Percentiles rank a stretch among this genome's conserved stretches.
phyloP scores from a whole-genome alignment of 1,140 invertebrate species.

The Aphelenchoides avenae region DNA sequence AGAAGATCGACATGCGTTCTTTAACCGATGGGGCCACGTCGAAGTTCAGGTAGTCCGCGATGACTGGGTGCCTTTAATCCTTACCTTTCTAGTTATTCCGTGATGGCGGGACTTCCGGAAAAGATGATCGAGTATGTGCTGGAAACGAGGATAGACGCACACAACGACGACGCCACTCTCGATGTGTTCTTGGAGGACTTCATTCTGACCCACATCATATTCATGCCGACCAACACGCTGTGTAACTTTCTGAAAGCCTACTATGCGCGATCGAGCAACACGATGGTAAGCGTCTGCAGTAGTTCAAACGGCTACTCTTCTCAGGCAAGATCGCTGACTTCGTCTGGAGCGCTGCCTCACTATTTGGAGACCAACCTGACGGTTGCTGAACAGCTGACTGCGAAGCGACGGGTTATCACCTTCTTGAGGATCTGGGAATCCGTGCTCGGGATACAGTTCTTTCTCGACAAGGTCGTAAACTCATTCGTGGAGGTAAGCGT shows the following conservation, averaged over 20 bases:
- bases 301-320: not conserved
- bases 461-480: constrained; percentile 70
- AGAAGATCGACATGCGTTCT: constrained; percentile 56
- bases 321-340: constrained; percentile 2
- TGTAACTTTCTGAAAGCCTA: constrained; percentile 71
- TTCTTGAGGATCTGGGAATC: constrained; percentile 75
- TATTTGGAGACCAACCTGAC: no score
- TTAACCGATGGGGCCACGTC: not conserved
- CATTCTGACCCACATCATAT: constrained; percentile 78
- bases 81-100: constrained; percentile 70
- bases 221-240: constrained; percentile 74
- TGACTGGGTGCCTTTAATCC: constrained; percentile 2
- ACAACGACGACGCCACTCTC: constrained; percentile 55
- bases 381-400: constrained; percentile 71
- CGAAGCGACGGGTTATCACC: constrained; percentile 72
- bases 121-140: constrained; percentile 82
- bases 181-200: constrained; percentile 80
- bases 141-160: constrained; percentile 69
- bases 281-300: no score
- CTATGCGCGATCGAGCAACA: constrained; percentile 50
- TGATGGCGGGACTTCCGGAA: constrained; percentile 79
- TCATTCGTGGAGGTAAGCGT: constrained; percentile 69
- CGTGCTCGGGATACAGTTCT: constrained; percentile 71
- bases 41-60: not conserved
- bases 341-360: constrained; percentile 3